Conservation (phyloP, 2,797 vertebrate species). For the Myiotriccus ornatus region DNA sequence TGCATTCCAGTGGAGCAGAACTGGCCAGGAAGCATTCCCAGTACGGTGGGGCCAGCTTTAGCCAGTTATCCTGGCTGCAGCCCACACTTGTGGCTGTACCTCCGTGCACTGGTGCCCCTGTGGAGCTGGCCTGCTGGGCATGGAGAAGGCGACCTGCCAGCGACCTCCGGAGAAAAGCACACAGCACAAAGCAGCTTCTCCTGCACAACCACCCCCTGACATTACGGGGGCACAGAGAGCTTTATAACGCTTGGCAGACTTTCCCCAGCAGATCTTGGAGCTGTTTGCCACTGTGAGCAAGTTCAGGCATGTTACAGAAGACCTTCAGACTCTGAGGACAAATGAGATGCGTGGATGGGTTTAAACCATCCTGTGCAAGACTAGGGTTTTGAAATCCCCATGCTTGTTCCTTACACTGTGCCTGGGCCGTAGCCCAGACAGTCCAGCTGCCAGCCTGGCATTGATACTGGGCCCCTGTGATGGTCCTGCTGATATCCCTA, state of each 20-base stretch:
- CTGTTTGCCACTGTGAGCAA: background rate
- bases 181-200: background rate
- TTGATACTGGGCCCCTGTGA: accelerated
- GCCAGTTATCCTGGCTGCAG: background rate
- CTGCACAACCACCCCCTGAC: background rate
- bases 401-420: background rate
- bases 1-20: background rate
- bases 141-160: background rate
- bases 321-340: background rate
- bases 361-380: background rate
- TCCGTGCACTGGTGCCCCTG: accelerated
- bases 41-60: background rate
- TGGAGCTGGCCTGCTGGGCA: background rate
- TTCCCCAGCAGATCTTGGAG: background rate
- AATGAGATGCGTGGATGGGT: background rate
- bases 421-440: background rate
- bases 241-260: background rate
- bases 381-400: background rate
- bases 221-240: background rate
- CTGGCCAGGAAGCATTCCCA: background rate
- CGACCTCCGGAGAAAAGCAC: background rate
- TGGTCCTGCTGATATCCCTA: background rate
- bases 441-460: conserved; percentile 38
- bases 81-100: background rate
- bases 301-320: conserved; percentile 31